Evolutionary conservation across 1,140 invertebrate species (phyloP).

Genomic region (Lanistes nyassanus): DNA sequence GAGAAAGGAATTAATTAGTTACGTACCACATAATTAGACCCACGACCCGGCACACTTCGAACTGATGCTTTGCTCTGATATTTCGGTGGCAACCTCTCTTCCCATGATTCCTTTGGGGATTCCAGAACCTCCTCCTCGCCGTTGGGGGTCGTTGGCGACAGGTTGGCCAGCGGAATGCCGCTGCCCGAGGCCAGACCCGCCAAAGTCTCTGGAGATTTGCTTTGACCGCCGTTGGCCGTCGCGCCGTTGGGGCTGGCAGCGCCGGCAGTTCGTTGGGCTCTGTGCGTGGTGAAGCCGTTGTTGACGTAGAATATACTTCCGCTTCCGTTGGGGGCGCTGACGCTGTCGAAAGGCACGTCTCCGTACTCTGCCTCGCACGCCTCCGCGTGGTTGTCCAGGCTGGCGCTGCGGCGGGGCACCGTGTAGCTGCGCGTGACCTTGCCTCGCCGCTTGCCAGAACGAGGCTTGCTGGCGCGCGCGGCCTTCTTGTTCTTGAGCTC

Average conservation of each 20-base stretch:
- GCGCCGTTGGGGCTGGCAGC: neutral
- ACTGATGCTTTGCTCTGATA: conserved; percentile 32
- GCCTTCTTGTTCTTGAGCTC: conserved; percentile 26
- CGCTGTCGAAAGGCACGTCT: neutral
- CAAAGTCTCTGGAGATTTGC: conserved; percentile 10
- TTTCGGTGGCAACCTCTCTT: conserved; percentile 25
- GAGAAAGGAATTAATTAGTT: neutral
- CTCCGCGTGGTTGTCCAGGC: conserved; percentile 21
- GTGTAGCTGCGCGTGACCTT: conserved; percentile 32
- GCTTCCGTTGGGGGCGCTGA: conserved; percentile 16
- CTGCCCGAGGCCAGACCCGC: conserved; percentile 3
- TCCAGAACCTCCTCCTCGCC: neutral
- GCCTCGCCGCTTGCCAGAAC: conserved; percentile 7
- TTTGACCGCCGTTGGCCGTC: neutral
- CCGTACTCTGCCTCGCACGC: conserved; percentile 13
- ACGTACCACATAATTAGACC: conserved; percentile 32
- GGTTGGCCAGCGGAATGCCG: too few species aligned
- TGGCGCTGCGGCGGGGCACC: conserved; percentile 24
- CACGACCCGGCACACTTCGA: conserved; percentile 19
- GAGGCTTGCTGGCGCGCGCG: neutral
- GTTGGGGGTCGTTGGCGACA: too few species aligned
- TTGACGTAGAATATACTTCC: conserved; percentile 40
- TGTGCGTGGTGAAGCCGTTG: conserved; percentile 31
- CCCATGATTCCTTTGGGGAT: conserved; percentile 15
- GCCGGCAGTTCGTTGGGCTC: neutral